Evolutionary conservation across 2,797 vertebrate species (phyloP).

Genomic region (Macropus fuliginosus): DNA sequence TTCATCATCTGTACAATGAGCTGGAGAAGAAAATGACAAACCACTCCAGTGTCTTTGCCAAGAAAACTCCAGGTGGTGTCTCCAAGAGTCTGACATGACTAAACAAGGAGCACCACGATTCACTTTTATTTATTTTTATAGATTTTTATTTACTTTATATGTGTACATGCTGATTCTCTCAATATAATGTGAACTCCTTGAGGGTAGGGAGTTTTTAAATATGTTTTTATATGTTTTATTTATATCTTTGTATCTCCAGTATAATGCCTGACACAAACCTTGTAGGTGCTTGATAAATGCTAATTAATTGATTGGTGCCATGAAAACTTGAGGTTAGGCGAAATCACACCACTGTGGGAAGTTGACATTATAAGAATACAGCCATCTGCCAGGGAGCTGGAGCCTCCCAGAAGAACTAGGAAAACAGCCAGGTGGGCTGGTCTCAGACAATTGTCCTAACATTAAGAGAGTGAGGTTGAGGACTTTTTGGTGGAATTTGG

Average conservation of each 20-base stretch:
- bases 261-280: background rate
- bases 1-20: background rate
- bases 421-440: background rate
- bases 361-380: background rate
- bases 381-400: background rate
- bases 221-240: background rate
- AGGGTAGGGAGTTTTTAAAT: background rate
- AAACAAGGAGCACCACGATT: background rate
- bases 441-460: background rate
- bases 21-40: background rate
- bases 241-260: background rate
- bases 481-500: background rate
- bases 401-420: background rate
- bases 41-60: background rate
- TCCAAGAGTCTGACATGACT: background rate
- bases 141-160: background rate
- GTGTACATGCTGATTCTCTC: background rate
- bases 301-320: background rate
- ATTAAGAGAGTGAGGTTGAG: background rate
- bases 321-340: background rate
- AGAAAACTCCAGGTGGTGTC: constrained; percentile 6
- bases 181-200: background rate
- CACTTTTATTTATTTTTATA: background rate
- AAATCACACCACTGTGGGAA: background rate
- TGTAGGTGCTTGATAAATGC: background rate